Base-by-base conservation (phyloP, 2,113 vertebrate species). In the Calyptomena viridis region DNA sequence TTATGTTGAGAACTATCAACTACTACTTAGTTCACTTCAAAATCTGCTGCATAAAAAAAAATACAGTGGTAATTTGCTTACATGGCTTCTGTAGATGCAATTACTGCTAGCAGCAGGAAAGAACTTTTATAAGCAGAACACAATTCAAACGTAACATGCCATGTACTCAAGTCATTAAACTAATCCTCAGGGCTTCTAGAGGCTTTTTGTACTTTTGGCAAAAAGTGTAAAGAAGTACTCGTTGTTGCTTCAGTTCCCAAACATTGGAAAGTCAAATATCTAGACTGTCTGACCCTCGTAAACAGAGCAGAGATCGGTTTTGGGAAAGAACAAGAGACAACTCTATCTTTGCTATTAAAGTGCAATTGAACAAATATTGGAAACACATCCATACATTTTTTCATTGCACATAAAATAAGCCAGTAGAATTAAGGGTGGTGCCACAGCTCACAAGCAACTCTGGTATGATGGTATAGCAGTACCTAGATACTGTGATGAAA, bases 191-290 rank as follows among this genome's bases (percentile, higher is more conserved):
- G 88, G 72, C 31, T 95, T 84, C 89, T 86, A 82, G 84, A 93
- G 87, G 94, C 67, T 90, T 89, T 96, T 88, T 94, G 89, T 91
- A 93, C 52, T 93, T 94, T 90, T 94, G 92, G 90, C 83, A 89
- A 84, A 91, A 96, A 85, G 58, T 64, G 89, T 67, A 90, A 93
- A 87, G 81, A 56, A 93, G 79, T 71, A 84, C 7, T 5, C 68
- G 35, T 22, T 87, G 91, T 81, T 92, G 80, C 69, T 86, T 93
- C 60, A 60, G 76, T 64, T 97, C 73, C 86, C 64, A 95, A 95
- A 90, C 85, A 93, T 0, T 84, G 88, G 49, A 58, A 91, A 90
- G 64, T 82, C 72, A 83, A 87, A 50, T 56, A 92, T 50, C 79
- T 81, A 47, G 76, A 60, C 52, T 56, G 60, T 60, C 39, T 84